Conservation (phyloP, 30 jellyfish, hydroid and myxozoan species). For the Euphysa ruthae region DNA sequence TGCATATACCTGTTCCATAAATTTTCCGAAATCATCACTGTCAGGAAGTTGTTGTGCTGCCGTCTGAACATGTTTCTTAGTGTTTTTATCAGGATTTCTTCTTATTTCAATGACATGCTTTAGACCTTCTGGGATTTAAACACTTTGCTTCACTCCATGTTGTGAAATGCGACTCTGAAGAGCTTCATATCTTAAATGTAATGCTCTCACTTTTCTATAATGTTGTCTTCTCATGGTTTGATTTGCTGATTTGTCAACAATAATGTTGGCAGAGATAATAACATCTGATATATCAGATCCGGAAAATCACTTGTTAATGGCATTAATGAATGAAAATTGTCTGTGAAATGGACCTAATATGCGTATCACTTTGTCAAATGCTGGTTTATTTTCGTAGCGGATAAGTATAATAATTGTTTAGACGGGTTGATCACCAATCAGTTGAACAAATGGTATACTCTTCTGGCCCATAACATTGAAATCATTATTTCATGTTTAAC, state of each 20-base stretch:
- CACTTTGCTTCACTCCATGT: constrained; percentile 1
- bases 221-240: constrained; percentile 34
- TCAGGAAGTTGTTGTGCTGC: too few relatives aligned
- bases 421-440: constrained; percentile 28
- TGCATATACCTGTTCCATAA: too few relatives aligned
- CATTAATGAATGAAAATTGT: constrained; percentile 23
- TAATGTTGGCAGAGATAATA: constrained; percentile 30
- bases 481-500: constrained; percentile 16
- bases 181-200: constrained; percentile 4
- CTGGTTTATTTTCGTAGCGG: constrained; percentile 21
- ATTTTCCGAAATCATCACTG: too few relatives aligned
- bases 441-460: constrained; percentile 5
- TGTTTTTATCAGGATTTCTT: too few relatives aligned
- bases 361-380: constrained; percentile 16
- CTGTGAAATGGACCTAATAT: constrained; percentile 34
- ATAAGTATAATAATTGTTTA: constrained; percentile 1
- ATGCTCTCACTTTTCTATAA: constrained; percentile 17
- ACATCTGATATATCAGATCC: constrained; percentile 32
- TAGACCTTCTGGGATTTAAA: not conserved
- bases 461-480: not conserved
- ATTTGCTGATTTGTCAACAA: too few relatives aligned
- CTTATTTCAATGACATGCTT: too few relatives aligned
- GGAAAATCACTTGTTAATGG: constrained; percentile 30
- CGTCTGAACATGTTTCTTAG: too few relatives aligned
- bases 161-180: constrained; percentile 3